A percentile compares a stretch with the other conserved stretches of the same genome.
These are phyloP conservation scores for Gymnopithys bicolor DNA, from an alignment of 2,797 vertebrate genomes.

Conservation along the genomic window DNA sequence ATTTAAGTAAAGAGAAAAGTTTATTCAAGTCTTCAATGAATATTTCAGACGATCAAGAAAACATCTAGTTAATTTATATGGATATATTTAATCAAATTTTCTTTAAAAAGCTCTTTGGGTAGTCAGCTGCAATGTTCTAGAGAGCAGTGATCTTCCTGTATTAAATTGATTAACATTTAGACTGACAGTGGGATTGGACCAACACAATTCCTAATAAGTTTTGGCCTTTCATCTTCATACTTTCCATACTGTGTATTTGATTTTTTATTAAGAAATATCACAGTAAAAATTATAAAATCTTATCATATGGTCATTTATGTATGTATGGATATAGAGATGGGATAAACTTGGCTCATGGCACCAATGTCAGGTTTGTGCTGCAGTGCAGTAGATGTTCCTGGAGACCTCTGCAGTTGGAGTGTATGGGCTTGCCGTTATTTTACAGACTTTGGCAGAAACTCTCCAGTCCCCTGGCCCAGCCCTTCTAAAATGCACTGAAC, in stretches of 20 bases:
- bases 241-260: not conserved
- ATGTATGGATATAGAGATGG: rapidly evolving
- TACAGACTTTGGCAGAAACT: not conserved
- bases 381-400: not conserved
- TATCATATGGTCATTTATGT: not conserved
- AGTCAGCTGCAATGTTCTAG: not conserved
- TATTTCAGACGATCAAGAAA: not conserved
- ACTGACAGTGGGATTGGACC: not conserved
- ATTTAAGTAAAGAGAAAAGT: not conserved
- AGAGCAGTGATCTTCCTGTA: not conserved
- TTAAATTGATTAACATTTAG: not conserved
- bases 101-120: not conserved
- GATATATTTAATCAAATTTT: not conserved
- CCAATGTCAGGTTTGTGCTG: rapidly evolving
- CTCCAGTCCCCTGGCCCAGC: not conserved
- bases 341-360: not conserved
- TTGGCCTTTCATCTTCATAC: not conserved
- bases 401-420: not conserved
- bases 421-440: not conserved
- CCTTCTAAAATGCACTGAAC: not conserved
- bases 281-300: not conserved
- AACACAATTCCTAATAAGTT: not conserved
- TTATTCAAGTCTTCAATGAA: not conserved
- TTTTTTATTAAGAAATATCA: not conserved
- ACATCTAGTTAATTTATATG: not conserved